These are phyloP conservation scores for Anthoscopus minutus DNA, from an alignment of 2,113 vertebrate species.

Conservation along the genomic window DNA sequence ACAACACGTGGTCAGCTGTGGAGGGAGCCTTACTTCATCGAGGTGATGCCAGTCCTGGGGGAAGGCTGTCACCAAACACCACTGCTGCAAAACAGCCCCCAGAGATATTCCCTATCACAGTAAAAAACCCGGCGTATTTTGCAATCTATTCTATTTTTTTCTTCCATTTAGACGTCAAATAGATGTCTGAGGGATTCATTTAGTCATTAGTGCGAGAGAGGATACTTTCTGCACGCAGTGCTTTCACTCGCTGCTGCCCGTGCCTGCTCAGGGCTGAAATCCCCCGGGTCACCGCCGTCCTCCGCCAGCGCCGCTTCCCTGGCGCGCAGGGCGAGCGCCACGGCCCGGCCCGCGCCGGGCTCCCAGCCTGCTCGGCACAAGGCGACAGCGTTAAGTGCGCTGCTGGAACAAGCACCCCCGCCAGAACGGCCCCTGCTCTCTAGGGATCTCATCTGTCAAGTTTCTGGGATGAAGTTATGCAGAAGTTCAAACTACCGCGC, in stretches of 20 bases:
- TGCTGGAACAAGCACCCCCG: accelerated
- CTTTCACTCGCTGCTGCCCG: accelerated
- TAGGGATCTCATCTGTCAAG: accelerated
- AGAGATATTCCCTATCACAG: neutral
- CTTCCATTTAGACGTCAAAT: neutral
- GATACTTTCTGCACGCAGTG: accelerated
- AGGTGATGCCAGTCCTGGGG: too few species aligned
- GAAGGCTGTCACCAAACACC: neutral
- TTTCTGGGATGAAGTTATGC: accelerated
- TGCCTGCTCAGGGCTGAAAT: accelerated
- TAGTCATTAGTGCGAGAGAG: neutral
- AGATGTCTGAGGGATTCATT: neutral
- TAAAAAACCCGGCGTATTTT: neutral
- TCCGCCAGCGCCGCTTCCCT: neutral
- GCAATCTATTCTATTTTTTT: neutral
- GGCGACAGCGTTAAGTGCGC: accelerated
- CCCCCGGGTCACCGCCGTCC: accelerated
- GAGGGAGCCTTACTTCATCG: accelerated
- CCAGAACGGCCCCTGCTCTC: accelerated
- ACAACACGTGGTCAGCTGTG: neutral
- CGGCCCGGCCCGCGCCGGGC: neutral
- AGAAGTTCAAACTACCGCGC: accelerated
- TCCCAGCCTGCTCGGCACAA: neutral
- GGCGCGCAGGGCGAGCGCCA: constrained; percentile 33
- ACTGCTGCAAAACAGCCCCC: neutral